Evolutionary conservation across 2,888 invertebrate genomes (phyloP).

Genomic region (Parelbella ahira): DNA sequence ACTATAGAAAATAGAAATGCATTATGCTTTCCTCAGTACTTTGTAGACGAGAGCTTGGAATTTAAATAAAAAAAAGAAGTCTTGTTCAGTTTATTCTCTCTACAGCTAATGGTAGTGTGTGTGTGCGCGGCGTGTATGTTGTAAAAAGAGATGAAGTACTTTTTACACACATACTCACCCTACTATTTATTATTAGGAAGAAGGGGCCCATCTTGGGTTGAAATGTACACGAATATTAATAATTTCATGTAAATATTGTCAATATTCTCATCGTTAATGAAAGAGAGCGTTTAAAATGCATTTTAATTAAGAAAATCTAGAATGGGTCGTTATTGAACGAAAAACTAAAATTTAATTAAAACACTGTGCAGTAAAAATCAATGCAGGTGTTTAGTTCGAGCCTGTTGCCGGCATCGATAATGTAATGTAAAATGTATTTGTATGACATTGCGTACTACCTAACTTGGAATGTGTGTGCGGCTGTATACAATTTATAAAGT

Average conservation of each 20-base stretch:
- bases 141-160: conserved; percentile 48
- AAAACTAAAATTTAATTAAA: too few relatives aligned
- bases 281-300: not conserved
- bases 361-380: conserved; percentile 32
- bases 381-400: conserved; percentile 32
- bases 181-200: conserved; percentile 29
- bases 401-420: conserved; percentile 27
- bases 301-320: too few relatives aligned
- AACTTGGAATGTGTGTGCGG: conserved; percentile 53
- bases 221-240: conserved; percentile 27
- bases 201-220: conserved; percentile 49
- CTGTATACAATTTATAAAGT: conserved; percentile 70
- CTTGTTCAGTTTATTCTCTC: conserved; percentile 52
- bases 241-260: not conserved
- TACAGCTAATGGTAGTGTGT: conserved; percentile 38
- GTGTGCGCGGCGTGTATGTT: conserved; percentile 37
- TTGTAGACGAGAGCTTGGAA: conserved; percentile 55
- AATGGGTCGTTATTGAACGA: too few relatives aligned
- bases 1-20: conserved; percentile 38
- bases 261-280: not conserved
- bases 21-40: conserved; percentile 33
- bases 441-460: conserved; percentile 27
- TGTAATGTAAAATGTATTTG: conserved; percentile 28
- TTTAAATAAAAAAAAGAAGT: conserved; percentile 36
- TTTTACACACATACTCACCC: conserved; percentile 39